Conservation (phyloP, 92 coral and sea anemone genomes). For the Epizoanthus illoricatus region DNA sequence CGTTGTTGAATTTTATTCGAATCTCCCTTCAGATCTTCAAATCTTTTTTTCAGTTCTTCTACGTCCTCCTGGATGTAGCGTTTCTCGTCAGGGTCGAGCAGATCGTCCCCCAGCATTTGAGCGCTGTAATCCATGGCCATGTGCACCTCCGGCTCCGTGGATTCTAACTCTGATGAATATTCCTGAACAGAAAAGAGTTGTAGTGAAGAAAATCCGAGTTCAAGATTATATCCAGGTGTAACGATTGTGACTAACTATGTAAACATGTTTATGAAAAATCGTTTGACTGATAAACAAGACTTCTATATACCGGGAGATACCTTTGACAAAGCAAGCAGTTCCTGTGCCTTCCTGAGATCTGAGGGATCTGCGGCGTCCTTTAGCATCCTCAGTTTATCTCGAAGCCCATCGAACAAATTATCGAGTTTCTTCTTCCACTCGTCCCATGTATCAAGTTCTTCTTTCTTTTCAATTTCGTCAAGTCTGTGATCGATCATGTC, state of each 20-base stretch:
- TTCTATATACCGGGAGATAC: neutral
- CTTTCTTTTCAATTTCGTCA: slow-evolving; percentile 22
- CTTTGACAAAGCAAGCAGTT: slow-evolving; percentile 25
- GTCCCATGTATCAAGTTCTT: slow-evolving; percentile 39
- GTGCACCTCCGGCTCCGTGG: slow-evolving; percentile 6
- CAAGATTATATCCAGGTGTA: too few relatives aligned
- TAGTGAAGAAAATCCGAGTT: too few relatives aligned
- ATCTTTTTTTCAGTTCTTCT: slow-evolving; percentile 1
- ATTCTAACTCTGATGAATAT: slow-evolving; percentile 11
- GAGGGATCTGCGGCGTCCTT: slow-evolving; percentile 18
- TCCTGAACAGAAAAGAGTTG: slow-evolving; percentile 1
- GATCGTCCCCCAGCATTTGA: slow-evolving; percentile 11
- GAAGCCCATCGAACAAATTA: slow-evolving; percentile 3
- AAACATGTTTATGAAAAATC: neutral
- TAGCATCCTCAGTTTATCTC: slow-evolving; percentile 1
- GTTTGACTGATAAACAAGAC: neutral
- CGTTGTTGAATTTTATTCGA: slow-evolving; percentile 10
- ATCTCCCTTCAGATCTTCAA: slow-evolving; percentile 1
- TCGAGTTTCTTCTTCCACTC: slow-evolving; percentile 28
- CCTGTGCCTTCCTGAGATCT: neutral
- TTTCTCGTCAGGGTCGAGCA: slow-evolving; percentile 22
- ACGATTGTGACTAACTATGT: neutral
- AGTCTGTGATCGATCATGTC: slow-evolving; percentile 4
- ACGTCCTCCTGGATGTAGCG: slow-evolving; percentile 25
- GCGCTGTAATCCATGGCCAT: slow-evolving; percentile 21